These are phyloP conservation scores for Plutella xylostella DNA, from an alignment of 2,888 invertebrate species.

Conservation along the genomic window DNA sequence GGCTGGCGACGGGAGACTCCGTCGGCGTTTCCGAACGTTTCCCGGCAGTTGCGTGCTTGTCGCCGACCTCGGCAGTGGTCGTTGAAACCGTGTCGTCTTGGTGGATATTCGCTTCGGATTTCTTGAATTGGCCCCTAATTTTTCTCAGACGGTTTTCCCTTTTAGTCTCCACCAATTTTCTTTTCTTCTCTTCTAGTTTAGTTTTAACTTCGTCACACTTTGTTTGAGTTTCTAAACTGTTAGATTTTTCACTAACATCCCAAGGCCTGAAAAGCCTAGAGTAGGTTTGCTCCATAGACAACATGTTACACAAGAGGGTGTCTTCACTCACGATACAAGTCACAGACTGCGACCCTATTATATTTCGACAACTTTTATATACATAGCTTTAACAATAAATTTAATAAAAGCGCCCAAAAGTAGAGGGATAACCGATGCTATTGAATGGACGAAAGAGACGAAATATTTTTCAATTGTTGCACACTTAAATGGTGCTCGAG, in stretches of 20 bases:
- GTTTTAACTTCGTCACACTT: conserved; percentile 21
- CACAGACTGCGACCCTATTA: conserved; percentile 56
- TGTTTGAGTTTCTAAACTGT: conserved; percentile 15
- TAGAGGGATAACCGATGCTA: conserved; percentile 52
- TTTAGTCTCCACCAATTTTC: conserved; percentile 35
- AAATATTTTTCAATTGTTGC: conserved; percentile 69
- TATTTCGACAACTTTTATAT: conserved; percentile 65
- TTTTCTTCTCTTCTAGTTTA: conserved; percentile 29
- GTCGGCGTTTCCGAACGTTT: conserved; percentile 9
- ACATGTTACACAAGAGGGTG: conserved; percentile 38
- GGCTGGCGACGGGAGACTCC: conserved; percentile 48
- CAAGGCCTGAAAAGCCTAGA: conserved; percentile 73
- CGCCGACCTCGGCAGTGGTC: conserved; percentile 51
- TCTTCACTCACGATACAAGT: conserved; percentile 40
- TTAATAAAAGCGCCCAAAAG: conserved; percentile 59
- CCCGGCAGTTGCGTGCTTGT: conserved; percentile 20
- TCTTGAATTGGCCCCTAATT: conserved; percentile 55
- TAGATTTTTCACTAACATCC: conserved; percentile 58
- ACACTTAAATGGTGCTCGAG: conserved; percentile 37
- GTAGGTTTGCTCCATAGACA: conserved; percentile 46
- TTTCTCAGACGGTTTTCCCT: conserved; percentile 53
- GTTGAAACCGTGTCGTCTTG: conserved; percentile 72
- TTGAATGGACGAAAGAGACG: conserved; percentile 65
- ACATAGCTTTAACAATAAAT: conserved; percentile 67
- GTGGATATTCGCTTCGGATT: conserved; percentile 35